phyloP scores from a whole-genome alignment of 2,888 invertebrate species.

The Stegana nigrithorax region DNA sequence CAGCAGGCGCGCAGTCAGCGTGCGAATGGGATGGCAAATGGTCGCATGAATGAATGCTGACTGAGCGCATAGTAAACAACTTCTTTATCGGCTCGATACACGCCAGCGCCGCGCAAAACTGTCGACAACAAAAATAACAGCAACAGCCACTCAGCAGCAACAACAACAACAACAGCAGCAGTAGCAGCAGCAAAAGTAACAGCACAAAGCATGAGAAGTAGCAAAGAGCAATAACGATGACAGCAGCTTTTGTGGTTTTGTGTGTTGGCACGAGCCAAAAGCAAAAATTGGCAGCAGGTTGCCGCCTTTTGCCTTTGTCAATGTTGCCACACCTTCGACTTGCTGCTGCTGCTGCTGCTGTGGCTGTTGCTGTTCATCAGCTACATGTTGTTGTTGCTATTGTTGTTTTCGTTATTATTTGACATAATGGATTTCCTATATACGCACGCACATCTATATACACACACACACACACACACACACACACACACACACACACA shows the following conservation, averaged over 20 bases:
- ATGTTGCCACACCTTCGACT: neutral
- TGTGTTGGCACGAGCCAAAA: neutral
- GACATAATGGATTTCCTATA: slow-evolving; percentile 5
- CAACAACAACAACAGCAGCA: neutral
- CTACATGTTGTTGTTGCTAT: no score
- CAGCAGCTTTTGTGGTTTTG: slow-evolving; percentile 4
- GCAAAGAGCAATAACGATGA: no score
- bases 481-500: no score
- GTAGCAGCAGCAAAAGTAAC: slow-evolving; percentile 9
- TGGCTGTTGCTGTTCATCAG: neutral
- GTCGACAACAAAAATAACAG: slow-evolving; percentile 31
- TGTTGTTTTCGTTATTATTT: slow-evolving; percentile 1
- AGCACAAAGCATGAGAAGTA: slow-evolving; percentile 28
- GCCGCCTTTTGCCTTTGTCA: neutral
- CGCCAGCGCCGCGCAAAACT: slow-evolving; percentile 55
- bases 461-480: no score
- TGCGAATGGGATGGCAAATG: slow-evolving; percentile 37
- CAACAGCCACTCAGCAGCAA: slow-evolving; percentile 7
- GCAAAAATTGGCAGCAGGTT: neutral
- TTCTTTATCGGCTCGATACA: slow-evolving; percentile 65
- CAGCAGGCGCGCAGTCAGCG: slow-evolving; percentile 31
- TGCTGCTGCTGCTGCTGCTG: neutral
- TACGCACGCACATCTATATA: no score
- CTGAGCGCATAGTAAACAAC: slow-evolving; percentile 59
- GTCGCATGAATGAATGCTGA: slow-evolving; percentile 40